Conservation (phyloP, 2,888 invertebrate species). For the Crocallis elinguaria region DNA sequence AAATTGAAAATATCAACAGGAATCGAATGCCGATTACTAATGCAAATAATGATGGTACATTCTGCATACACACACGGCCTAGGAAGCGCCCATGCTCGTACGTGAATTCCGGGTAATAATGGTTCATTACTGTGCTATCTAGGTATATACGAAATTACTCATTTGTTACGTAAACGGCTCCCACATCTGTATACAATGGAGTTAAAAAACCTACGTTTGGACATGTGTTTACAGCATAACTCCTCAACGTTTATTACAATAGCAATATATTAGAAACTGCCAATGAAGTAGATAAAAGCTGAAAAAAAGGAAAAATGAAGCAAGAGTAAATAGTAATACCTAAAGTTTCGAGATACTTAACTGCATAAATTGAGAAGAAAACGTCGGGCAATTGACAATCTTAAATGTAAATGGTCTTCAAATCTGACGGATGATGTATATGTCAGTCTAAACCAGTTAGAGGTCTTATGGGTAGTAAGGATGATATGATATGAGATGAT, state of each 20-base stretch:
- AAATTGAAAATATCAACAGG: neutral
- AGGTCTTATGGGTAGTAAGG: too few relatives aligned
- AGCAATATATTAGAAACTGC: too few relatives aligned
- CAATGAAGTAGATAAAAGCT: too few relatives aligned
- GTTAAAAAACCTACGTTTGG: slow-evolving; percentile 20
- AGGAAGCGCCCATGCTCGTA: slow-evolving; percentile 22
- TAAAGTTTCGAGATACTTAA: too few relatives aligned
- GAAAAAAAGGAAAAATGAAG: too few relatives aligned
- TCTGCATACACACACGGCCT: slow-evolving; percentile 8
- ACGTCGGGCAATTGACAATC: too few relatives aligned
- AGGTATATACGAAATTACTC: slow-evolving; percentile 50
- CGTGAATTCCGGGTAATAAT: slow-evolving; percentile 44
- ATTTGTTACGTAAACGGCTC: slow-evolving; percentile 53
- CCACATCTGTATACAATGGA: slow-evolving; percentile 36
- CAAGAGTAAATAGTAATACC: too few relatives aligned
- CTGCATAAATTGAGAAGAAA: too few relatives aligned
- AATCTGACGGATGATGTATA: too few relatives aligned
- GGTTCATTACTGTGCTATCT: slow-evolving; percentile 43
- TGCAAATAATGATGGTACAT: neutral
- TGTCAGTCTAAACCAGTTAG: too few relatives aligned
- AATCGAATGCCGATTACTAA: neutral
- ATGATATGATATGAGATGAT: too few relatives aligned
- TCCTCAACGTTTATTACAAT: neutral
- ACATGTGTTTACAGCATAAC: slow-evolving; percentile 13
- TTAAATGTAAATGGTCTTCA: too few relatives aligned